Evolutionary conservation across 2,113 vertebrate species (phyloP).

Genomic region (Mustela nigripes): DNA sequence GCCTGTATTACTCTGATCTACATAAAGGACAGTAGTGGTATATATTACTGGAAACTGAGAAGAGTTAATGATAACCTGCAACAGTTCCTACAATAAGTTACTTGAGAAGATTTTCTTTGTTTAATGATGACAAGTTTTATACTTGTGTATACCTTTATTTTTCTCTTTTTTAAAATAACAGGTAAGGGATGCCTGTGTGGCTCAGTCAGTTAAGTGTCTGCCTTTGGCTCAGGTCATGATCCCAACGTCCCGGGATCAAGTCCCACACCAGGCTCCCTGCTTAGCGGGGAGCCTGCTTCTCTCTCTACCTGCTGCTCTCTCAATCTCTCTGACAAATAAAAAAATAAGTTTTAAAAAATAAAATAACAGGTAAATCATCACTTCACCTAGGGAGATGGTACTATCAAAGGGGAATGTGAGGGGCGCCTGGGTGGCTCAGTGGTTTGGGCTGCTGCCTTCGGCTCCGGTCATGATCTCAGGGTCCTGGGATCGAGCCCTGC

Average conservation of each 20-base stretch:
- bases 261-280: no score
- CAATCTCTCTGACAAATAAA: no score
- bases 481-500: no score
- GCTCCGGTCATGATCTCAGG: no score
- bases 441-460: no score
- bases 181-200: not conserved
- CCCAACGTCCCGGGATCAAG: no score
- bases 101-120: constrained; percentile 6
- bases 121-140: not conserved
- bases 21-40: not conserved
- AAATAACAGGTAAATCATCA: not conserved
- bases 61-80: not conserved
- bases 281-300: no score
- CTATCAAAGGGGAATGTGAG: constrained; percentile 17
- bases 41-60: not conserved
- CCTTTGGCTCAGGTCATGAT: no score
- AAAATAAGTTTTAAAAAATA: no score
- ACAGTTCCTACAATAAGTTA: not conserved
- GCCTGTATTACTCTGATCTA: constrained; percentile 13
- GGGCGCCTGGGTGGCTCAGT: no score
- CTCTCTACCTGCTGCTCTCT: no score
- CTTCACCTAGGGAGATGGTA: not conserved
- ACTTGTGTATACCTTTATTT: not conserved
- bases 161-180: not conserved
- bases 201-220: no score